Base-by-base conservation (phyloP, 1,140 invertebrate genomes). In the Cheumatopsyche charites region DNA sequence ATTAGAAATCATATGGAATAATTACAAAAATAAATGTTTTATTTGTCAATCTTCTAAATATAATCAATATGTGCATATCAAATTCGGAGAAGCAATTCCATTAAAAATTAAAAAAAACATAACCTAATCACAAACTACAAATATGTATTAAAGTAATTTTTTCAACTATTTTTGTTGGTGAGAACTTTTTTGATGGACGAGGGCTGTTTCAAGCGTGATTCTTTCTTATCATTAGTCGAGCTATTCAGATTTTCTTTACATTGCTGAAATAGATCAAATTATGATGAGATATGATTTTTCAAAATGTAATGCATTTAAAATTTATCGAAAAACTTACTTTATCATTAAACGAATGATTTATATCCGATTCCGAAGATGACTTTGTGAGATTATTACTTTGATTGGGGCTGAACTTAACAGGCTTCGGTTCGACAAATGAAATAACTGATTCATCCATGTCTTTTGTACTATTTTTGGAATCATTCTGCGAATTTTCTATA, bases 211-310 rank as follows among this genome's bases (percentile, higher is more conserved):
- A 73, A 41, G 0, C 42, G 41, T 17, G 74, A 76, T 42, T 76
- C 74, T 25, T 76, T 76, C 62, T 76, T 76, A 62, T 73, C 68
- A 41, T 69, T 71, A 12, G 52, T 29, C 7, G 74, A 73, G 17
- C 36, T 67, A 58, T 76, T 71, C 2, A 67, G 42, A 41, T 76
- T 76, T 66, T 76, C 74, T 73, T 76, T 76, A 47, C 36, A 63
- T 49, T 55, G 63, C 74, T 76, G 42, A 23, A 68, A 75, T 58
- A 62, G 36, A 70, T 36, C n/a, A n/a, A n/a, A n/a, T n/a, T 36
- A 65, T 65, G 4, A 25, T 65, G 4, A n/a, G 4, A 62, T n/a
- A n/a, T n/a, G n/a, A n/a, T n/a, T n/a, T 62, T 5, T 25, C n/a
- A 15, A 62, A 47, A 47, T 47, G 11, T 47, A 47, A 47, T 6